These are phyloP conservation scores for Brenthis hecate DNA, from an alignment of 2,888 invertebrate genomes.

Conservation along the genomic window DNA sequence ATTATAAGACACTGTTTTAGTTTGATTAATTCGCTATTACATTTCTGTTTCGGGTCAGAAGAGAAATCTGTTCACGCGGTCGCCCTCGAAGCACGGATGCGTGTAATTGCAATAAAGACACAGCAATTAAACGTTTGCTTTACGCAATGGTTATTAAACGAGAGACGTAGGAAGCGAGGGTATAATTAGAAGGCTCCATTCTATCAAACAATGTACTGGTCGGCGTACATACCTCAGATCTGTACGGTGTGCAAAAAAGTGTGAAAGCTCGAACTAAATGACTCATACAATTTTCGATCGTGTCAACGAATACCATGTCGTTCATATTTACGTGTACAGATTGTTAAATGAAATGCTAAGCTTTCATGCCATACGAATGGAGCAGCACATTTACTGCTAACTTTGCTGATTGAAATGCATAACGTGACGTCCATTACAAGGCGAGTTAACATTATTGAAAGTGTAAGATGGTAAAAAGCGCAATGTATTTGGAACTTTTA, in stretches of 20 bases:
- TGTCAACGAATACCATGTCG: slow-evolving; percentile 23
- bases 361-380: slow-evolving; percentile 25
- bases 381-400: slow-evolving; percentile 20
- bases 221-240: neutral
- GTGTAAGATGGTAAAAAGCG: slow-evolving; percentile 16
- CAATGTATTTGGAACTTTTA: slow-evolving; percentile 28
- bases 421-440: slow-evolving; percentile 21
- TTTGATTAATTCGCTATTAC: slow-evolving; percentile 67
- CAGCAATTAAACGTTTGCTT: slow-evolving; percentile 68
- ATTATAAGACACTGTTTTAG: slow-evolving; percentile 52
- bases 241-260: slow-evolving; percentile 6
- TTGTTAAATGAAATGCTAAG: slow-evolving; percentile 22
- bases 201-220: slow-evolving; percentile 39
- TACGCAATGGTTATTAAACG: slow-evolving; percentile 62
- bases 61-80: slow-evolving; percentile 70
- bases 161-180: slow-evolving; percentile 46
- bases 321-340: slow-evolving; percentile 26
- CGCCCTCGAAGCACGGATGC: slow-evolving; percentile 76
- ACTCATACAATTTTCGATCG: slow-evolving; percentile 20
- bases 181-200: slow-evolving; percentile 47
- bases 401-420: slow-evolving; percentile 25
- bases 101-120: slow-evolving; percentile 75
- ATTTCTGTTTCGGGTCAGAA: slow-evolving; percentile 69
- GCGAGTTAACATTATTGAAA: neutral
- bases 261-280: slow-evolving; percentile 17